These are phyloP conservation scores for Drosophila sordidapex DNA, from an alignment of 2,888 invertebrate species.

Conservation along the genomic window DNA sequence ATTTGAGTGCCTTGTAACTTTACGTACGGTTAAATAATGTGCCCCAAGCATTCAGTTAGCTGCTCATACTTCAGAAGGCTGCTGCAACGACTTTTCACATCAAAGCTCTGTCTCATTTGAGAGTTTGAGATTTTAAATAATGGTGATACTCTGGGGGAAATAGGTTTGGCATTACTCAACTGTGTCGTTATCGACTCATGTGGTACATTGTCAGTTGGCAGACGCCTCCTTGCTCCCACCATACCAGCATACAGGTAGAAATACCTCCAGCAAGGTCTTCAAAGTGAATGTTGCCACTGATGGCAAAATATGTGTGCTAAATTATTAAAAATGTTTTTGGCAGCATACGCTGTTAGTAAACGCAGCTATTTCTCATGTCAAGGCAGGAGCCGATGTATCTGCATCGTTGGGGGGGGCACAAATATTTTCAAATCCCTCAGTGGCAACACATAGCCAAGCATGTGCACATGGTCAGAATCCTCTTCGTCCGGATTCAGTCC, in stretches of 20 bases:
- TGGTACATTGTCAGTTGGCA: constrained; percentile 25
- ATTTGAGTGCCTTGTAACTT: constrained; percentile 63
- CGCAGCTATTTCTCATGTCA: constrained; percentile 65
- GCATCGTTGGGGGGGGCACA: constrained; percentile 62
- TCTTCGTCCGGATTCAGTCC: constrained; percentile 22
- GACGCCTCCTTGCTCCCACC: constrained; percentile 5
- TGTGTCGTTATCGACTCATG: constrained; percentile 42
- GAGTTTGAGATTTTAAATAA: constrained; percentile 65
- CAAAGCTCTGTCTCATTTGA: constrained; percentile 56
- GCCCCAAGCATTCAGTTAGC: constrained; percentile 36
- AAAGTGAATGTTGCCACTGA: constrained; percentile 69
- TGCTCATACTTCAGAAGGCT: constrained; percentile 60
- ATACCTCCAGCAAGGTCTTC: constrained; percentile 62
- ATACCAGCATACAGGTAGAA: constrained; percentile 19
- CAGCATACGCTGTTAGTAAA: constrained; percentile 67
- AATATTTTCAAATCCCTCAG: constrained; percentile 72
- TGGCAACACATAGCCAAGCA: constrained; percentile 33
- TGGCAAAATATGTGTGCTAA: constrained; percentile 73
- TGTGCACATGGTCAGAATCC: constrained; percentile 39
- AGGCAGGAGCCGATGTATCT: constrained; percentile 38
- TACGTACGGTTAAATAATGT: constrained; percentile 46
- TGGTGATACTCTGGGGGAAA: constrained; percentile 57
- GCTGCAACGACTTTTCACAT: constrained; percentile 67
- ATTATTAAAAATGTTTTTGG: constrained; percentile 77
- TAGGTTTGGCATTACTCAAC: constrained; percentile 77